Conservation (phyloP, 2,113 vertebrate species). For the Pachyramphus minor region DNA sequence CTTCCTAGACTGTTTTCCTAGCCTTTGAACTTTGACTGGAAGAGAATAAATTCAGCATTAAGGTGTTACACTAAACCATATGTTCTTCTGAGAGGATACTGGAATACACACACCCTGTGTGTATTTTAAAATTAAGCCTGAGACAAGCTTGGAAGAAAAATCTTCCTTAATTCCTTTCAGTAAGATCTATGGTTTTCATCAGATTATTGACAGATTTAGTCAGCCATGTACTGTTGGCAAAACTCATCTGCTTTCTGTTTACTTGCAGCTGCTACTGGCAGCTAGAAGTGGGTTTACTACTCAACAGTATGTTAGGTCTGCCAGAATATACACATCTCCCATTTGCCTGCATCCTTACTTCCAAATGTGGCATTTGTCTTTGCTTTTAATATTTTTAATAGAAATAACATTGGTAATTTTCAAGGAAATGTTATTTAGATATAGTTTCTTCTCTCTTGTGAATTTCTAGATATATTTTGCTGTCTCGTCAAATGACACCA, state of each 20-base stretch:
- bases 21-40: neutral
- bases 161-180: constrained; percentile 22
- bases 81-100: neutral
- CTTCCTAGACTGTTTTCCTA: neutral
- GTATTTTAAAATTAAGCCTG: neutral
- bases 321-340: neutral
- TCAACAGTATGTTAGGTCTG: neutral
- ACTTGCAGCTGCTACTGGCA: neutral
- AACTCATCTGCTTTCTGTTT: constrained; percentile 30
- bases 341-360: neutral
- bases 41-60: neutral
- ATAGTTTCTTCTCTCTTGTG: neutral
- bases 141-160: constrained; percentile 13
- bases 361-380: neutral
- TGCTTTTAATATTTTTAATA: neutral
- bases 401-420: neutral
- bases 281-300: neutral
- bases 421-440: neutral
- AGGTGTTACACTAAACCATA: neutral
- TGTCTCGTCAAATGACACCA: neutral
- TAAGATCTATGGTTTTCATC: constrained; percentile 39
- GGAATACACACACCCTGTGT: neutral
- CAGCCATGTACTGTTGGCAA: neutral
- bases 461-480: neutral
- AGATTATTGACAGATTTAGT: constrained; percentile 41